Evolutionary conservation across 2,888 invertebrate genomes (phyloP), one percentile per base, ranked within the genome.

Genomic region (Phortica magna): DNA sequence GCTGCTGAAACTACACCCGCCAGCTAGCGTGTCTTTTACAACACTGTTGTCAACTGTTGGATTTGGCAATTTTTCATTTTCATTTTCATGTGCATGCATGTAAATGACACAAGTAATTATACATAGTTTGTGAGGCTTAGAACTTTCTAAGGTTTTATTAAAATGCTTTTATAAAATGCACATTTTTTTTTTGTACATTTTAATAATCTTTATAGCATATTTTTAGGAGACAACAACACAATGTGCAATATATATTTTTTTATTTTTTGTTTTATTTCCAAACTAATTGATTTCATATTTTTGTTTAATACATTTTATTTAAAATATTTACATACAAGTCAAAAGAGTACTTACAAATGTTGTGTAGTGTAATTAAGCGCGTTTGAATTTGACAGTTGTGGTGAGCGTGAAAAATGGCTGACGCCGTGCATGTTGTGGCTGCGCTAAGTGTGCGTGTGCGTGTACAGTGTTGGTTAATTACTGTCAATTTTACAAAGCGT

Each of bases 361-460:
- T 55, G 70, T 71, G 55, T 53, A 31, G 31, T 55, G 70, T 55
- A 71, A 71, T 71, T 71, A 71, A 71, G 55, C 70, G 53, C 70
- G 55, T 71, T 71, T 71, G 70, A 22, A 22, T 71, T 31, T 55
- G 48, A 71, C 19, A 55, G 55, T 31, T 17, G 53, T 31, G 53
- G 48, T 17, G 53, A n/a, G n/a, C n/a, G n/a, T n/a, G n/a, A n/a
- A n/a, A n/a, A n/a, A n/a, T n/a, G n/a, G n/a, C n/a, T n/a, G n/a
- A n/a, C n/a, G n/a, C n/a, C n/a, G n/a, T n/a, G n/a, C n/a, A n/a
- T n/a, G n/a, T 10, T n/a, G n/a, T 41, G 14, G 17, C 22, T 14
- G n/a, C 10, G 61, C 22, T 61, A 22, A 22, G 19, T 61, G 22
- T 12, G 61, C 7, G 22, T 61, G 61, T 31, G 61, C 6, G 17